Evolutionary conservation across 2,797 vertebrate genomes (phyloP), one percentile per base, ranked within the genome.

Genomic region (Alectoris magna): DNA sequence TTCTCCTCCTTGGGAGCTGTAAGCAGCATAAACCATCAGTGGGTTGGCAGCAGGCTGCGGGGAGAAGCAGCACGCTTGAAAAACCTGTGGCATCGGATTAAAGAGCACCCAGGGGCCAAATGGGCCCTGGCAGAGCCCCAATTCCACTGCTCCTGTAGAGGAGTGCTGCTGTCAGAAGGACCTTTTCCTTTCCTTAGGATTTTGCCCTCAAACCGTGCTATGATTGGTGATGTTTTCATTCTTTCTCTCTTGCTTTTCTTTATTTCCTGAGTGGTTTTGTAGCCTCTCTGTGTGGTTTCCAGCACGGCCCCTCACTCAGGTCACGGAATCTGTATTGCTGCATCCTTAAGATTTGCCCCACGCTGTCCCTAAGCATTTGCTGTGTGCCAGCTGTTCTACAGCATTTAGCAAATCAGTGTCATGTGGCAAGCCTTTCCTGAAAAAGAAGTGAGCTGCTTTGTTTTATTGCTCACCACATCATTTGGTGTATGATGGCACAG

Each of bases 1-100:
- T 93, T 93, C 88, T 34, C 36, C 3, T 86, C 84, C 74, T 90
- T 60, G 2, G 78, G 92, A 8, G 0, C 34, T 56, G 51, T 73
- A 87, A 74, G 67, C 64, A 64, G 81, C 84, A 71, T 49, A 88
- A 95, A 60, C 71, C 87, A 82, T 68, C 84, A 74, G 86, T 91
- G 87, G 79, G 48, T 0, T 91, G 92, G 87, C 88, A 94, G 92
- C 81, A 51, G 84, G 81, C 80, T 93, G 17, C 51, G 48, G 84
- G 0, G 1, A 81, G 64, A 68, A 71, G 7, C 63, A 75, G 74
- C 81, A 84, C 74, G 10, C n/a, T 93, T 44, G 39, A 87, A 76
- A 88, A 79, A 31, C 53, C 48, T 6, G 1, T 82, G 78, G 60
- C 78, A 84, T 49, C 0, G 19, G 81, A 87, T 95, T 93, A 75